A percentile compares a stretch with the other conserved stretches of the same genome.
phyloP scores from a whole-genome alignment of 1,140 invertebrate genomes.

The Drosophila truncata region DNA sequence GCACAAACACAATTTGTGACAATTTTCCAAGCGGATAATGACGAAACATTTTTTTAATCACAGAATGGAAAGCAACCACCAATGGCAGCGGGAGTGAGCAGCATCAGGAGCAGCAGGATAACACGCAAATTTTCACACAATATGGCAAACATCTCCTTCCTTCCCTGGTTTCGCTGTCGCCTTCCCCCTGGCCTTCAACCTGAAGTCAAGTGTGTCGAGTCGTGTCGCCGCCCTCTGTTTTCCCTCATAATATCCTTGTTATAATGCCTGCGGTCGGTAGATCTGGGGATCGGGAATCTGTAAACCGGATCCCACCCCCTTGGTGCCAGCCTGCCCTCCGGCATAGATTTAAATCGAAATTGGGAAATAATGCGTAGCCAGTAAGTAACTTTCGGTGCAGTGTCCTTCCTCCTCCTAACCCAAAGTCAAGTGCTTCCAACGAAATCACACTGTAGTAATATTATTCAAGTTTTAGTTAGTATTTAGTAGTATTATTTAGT shows the following conservation, averaged over 20 bases:
- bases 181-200: slow-evolving; percentile 17
- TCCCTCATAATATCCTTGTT: slow-evolving; percentile 10
- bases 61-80: slow-evolving; percentile 50
- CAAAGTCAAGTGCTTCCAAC: slow-evolving; percentile 26
- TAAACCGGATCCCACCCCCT: slow-evolving; percentile 8
- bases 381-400: slow-evolving; percentile 10
- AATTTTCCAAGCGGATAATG: slow-evolving; percentile 85
- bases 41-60: slow-evolving; percentile 84
- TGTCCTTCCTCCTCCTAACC: too few relatives aligned
- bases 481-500: too few relatives aligned
- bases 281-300: not conserved
- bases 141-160: slow-evolving; percentile 43
- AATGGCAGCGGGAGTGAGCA: slow-evolving; percentile 2
- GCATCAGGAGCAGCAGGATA: slow-evolving; percentile 30
- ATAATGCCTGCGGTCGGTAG: slow-evolving; percentile 18
- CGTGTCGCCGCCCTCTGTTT: slow-evolving; percentile 1
- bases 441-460: too few relatives aligned
- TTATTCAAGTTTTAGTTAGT: too few relatives aligned
- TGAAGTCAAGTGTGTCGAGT: slow-evolving; percentile 68
- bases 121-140: slow-evolving; percentile 43
- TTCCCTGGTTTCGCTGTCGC: not conserved
- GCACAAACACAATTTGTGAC: slow-evolving; percentile 85
- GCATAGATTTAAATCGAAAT: slow-evolving; percentile 49
- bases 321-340: slow-evolving; percentile 10
- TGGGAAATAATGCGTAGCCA: slow-evolving; percentile 13